Base-by-base conservation (phyloP, 2,888 invertebrate species). In the Taphrorychus bicolor region DNA sequence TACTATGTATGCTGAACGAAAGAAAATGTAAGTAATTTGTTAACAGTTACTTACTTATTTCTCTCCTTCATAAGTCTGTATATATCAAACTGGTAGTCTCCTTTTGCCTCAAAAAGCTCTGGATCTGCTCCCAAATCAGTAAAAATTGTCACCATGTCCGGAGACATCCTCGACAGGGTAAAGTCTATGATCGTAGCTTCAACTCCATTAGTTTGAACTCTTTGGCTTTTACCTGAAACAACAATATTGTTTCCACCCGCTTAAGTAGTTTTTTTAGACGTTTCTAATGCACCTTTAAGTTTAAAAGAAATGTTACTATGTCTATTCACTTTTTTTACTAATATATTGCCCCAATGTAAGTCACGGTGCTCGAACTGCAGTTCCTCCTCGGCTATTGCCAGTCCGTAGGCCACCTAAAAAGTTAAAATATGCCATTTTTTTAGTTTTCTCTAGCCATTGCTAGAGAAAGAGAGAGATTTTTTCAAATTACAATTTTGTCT, bases 11-110 rank as follows among this genome's bases (percentile, higher is more conserved):
- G n/a, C n/a, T n/a, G n/a, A n/a, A n/a, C n/a, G n/a, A n/a, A n/a
- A n/a, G n/a, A n/a, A n/a, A n/a, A n/a, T n/a, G n/a, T n/a, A n/a
- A n/a, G n/a, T n/a, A n/a, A n/a, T n/a, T n/a, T n/a, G n/a, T n/a
- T n/a, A n/a, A n/a, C n/a, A n/a, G n/a, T n/a, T n/a, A 66, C 88
- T 85, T 79, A 96, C 96, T 87, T 84, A 74, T 93, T 87, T 78
- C 87, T 87, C 65, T 89, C 85, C 74, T 89, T 87, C 97, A 98
- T 98, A 79, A 91, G 86, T 73, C 96, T 87, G 82, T 98, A 98
- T 64, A 98, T 89, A 72, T 97, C 93, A 84, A 96, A 98, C 85
- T 98, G 98, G 81, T 95, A 95, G 82, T 97, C 97, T 11, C 96
- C 96, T 66, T 87, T 84, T 1, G 94, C 93, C 65, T 85, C 86